phyloP scores from a whole-genome alignment of 2,888 invertebrate genomes.

The Petrolisthes manimaculis region DNA sequence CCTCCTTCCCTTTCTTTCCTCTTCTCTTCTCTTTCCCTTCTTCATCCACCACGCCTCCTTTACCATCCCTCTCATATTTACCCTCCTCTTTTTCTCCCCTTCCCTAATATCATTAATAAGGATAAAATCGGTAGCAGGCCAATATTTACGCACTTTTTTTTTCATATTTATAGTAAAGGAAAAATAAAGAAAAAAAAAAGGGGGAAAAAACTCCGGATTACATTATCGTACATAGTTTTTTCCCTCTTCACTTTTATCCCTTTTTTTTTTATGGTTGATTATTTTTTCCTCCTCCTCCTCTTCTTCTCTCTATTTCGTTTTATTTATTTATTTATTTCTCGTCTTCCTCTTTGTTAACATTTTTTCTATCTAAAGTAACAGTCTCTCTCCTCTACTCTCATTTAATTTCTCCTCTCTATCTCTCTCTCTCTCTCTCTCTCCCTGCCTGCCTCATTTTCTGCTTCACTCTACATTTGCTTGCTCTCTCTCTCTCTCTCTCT shows the following conservation, averaged over 20 bases:
- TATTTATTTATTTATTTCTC: neutral
- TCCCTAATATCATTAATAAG: slow-evolving; percentile 7
- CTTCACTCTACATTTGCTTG: neutral
- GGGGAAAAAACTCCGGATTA: neutral
- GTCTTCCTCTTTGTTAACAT: neutral
- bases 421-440: neutral
- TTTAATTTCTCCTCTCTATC: neutral
- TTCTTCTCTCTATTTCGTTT: neutral
- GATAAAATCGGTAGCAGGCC: slow-evolving; percentile 7
- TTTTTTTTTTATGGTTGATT: neutral
- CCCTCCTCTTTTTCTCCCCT: neutral
- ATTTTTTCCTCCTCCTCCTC: neutral
- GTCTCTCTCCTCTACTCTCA: neutral
- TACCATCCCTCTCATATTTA: neutral
- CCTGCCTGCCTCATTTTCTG: neutral
- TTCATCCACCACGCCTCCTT: too few relatives aligned
- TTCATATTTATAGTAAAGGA: too few relatives aligned
- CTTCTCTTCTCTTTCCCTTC: slow-evolving; percentile 14
- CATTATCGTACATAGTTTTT: neutral
- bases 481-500: neutral
- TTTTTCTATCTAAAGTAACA: too few relatives aligned
- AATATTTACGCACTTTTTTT: neutral
- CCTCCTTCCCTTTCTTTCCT: neutral
- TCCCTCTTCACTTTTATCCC: neutral
- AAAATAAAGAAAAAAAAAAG: too few relatives aligned